Percentiles rank a stretch among this genome's conserved stretches.
Conservation (phyloP, 2,888 invertebrate genomes). For the Nomada flava region DNA sequence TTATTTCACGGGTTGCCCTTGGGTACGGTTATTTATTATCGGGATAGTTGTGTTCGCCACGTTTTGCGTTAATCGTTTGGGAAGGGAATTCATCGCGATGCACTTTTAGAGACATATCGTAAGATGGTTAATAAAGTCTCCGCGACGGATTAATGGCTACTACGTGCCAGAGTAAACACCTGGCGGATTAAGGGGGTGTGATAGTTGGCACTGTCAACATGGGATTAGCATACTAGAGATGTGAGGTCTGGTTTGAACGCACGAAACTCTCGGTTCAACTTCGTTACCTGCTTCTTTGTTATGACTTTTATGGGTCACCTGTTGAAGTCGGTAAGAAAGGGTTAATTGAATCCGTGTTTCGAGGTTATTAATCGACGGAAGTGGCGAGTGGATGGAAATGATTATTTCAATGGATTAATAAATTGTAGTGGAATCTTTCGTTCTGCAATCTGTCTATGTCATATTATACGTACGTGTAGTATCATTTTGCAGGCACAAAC, state of each 20-base stretch:
- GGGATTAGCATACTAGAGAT: conserved; percentile 2
- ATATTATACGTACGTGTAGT: too few species aligned
- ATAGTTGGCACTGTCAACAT: conserved; percentile 17
- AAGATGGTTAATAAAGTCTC: neutral
- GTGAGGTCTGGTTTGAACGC: neutral
- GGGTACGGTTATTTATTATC: neutral
- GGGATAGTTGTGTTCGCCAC: neutral
- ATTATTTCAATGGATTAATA: too few species aligned
- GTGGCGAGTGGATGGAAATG: too few species aligned
- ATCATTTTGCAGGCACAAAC: too few species aligned
- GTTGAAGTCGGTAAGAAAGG: neutral
- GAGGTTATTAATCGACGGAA: too few species aligned
- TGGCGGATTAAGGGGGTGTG: neutral
- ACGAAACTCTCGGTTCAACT: neutral
- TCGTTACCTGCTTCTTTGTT: neutral
- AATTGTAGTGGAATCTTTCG: too few species aligned
- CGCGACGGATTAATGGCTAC: neutral
- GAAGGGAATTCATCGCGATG: neutral
- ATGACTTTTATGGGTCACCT: neutral
- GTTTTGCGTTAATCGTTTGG: neutral
- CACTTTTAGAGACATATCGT: neutral
- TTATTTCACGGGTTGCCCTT: neutral
- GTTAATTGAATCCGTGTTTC: too few species aligned
- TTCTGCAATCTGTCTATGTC: too few species aligned
- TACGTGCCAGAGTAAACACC: conserved; percentile 8